Conservation (phyloP, 2,797 vertebrate genomes). For the Pelobates cultripes region DNA sequence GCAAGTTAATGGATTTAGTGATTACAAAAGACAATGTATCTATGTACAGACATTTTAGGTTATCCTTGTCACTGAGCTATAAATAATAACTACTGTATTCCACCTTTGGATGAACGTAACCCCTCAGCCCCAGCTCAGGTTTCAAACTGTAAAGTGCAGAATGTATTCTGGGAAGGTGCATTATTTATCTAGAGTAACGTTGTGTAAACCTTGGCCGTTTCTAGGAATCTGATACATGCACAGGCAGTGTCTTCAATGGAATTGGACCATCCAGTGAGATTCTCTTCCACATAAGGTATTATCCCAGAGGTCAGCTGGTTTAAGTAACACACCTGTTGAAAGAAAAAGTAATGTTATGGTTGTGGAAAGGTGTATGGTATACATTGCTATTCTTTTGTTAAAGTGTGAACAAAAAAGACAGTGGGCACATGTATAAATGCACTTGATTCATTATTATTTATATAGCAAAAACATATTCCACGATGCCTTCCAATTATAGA, state of each 20-base stretch:
- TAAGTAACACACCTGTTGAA: slow-evolving; percentile 73
- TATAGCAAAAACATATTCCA: too few species aligned
- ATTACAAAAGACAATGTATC: too few species aligned
- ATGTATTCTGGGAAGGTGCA: too few species aligned
- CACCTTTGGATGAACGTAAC: background rate
- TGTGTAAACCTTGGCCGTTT: slow-evolving; percentile 53
- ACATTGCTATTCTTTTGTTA: too few species aligned
- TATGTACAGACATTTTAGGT: too few species aligned
- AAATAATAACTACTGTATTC: background rate
- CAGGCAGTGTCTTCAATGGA: slow-evolving; percentile 74
- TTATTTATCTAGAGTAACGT: slow-evolving; percentile 37
- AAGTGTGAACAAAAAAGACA: too few species aligned
- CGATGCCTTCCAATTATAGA: too few species aligned
- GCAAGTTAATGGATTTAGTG: too few species aligned
- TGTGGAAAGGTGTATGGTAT: too few species aligned
- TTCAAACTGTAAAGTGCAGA: background rate
- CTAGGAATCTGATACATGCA: slow-evolving; percentile 73
- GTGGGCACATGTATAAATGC: too few species aligned
- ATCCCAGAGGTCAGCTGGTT: slow-evolving; percentile 69
- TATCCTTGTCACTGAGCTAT: background rate
- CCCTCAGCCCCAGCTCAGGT: too few species aligned
- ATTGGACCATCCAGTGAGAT: slow-evolving; percentile 74
- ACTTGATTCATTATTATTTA: too few species aligned
- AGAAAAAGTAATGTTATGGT: background rate
- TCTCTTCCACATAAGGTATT: slow-evolving; percentile 70